phyloP scores from a whole-genome alignment of 92 coral and sea anemone species.

The Ricordea florida region DNA sequence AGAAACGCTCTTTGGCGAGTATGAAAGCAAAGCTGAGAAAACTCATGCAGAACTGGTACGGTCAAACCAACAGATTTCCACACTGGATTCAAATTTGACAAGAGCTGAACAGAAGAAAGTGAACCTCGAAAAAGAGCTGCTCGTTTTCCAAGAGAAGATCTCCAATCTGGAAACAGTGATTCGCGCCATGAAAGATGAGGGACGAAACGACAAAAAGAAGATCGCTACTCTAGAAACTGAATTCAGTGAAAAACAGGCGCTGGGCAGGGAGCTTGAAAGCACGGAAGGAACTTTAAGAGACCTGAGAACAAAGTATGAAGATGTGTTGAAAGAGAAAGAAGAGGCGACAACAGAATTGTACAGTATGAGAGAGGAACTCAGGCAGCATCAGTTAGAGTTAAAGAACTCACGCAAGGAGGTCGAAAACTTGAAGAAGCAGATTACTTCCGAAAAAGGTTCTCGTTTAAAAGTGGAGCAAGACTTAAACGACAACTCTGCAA shows the following conservation, averaged over 20 bases:
- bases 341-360: slow-evolving; percentile 75
- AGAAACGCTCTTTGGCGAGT: slow-evolving; percentile 69
- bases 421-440: slow-evolving; percentile 79
- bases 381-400: slow-evolving; percentile 75
- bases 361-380: slow-evolving; percentile 66
- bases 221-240: slow-evolving; percentile 89
- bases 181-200: slow-evolving; percentile 81
- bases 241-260: slow-evolving; percentile 66
- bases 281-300: slow-evolving; percentile 73
- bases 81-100: slow-evolving; percentile 72
- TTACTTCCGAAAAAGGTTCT: slow-evolving; percentile 71
- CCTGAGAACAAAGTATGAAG: slow-evolving; percentile 73
- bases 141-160: slow-evolving; percentile 86
- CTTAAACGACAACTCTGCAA: slow-evolving; percentile 69
- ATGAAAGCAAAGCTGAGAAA: slow-evolving; percentile 76
- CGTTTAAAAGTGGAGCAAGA: slow-evolving; percentile 78
- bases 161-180: slow-evolving; percentile 69
- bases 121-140: slow-evolving; percentile 80
- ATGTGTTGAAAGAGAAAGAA: slow-evolving; percentile 82
- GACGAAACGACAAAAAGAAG: slow-evolving; percentile 80
- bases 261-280: slow-evolving; percentile 69
- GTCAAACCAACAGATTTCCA: slow-evolving; percentile 81
- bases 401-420: slow-evolving; percentile 79
- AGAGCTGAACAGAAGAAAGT: slow-evolving; percentile 85
- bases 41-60: slow-evolving; percentile 79